phyloP scores from a whole-genome alignment of 1,140 invertebrate species.

The Hermatobates lingyangjiaoensis region DNA sequence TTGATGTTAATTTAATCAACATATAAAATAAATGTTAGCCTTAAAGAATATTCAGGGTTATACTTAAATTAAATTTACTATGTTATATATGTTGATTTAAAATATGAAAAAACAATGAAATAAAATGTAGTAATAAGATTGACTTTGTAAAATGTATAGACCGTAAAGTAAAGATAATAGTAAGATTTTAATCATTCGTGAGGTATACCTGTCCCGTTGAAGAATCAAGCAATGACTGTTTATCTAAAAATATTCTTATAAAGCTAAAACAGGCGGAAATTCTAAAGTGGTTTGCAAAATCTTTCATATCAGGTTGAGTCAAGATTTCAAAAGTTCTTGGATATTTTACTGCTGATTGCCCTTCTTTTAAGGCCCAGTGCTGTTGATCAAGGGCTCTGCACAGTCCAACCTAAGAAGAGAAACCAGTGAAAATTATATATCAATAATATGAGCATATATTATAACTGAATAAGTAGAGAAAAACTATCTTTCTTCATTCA shows the following conservation, averaged over 20 bases:
- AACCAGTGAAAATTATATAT: neutral
- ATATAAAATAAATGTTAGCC: neutral
- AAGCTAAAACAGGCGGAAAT: constrained; percentile 68
- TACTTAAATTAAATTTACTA: neutral
- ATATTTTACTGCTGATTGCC: constrained; percentile 57
- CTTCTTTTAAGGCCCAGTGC: constrained; percentile 73
- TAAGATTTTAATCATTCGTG: neutral
- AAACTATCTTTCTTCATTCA: neutral
- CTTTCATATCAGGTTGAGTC: constrained; percentile 65
- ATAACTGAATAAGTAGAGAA: neutral
- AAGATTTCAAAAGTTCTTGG: constrained; percentile 74
- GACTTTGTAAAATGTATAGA: neutral
- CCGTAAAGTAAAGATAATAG: neutral
- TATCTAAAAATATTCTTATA: constrained; percentile 48
- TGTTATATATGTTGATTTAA: neutral
- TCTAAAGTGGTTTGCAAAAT: constrained; percentile 79
- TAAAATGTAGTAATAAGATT: neutral
- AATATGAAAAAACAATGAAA: neutral
- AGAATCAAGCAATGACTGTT: constrained; percentile 7
- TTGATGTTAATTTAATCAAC: neutral
- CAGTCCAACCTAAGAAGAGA: constrained; percentile 36
- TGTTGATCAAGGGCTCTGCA: constrained; percentile 64
- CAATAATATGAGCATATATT: neutral
- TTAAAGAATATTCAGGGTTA: neutral
- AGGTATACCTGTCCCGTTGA: neutral